Conservation (phyloP, 2,113 vertebrate species). For the Hippocampus abdominalis region DNA sequence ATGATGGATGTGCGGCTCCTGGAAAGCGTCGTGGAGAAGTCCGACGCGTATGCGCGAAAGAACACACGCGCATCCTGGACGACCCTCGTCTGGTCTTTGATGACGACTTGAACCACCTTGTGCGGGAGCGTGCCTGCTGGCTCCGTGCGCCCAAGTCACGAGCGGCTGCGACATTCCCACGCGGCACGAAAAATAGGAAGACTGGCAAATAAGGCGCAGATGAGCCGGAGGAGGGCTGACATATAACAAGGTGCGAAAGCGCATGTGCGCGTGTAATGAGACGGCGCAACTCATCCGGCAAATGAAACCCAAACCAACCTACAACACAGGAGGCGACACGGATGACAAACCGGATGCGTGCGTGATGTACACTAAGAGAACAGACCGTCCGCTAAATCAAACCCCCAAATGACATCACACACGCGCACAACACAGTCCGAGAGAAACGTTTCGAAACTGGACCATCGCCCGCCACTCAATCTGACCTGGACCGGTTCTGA, state of each 20-base stretch:
- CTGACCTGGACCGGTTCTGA: neutral
- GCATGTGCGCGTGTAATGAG: conserved; percentile 24
- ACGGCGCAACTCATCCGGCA: conserved; percentile 46
- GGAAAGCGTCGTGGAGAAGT: conserved; percentile 12
- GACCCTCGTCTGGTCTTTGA: conserved; percentile 45
- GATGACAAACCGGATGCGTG: conserved; percentile 32
- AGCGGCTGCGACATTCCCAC: neutral
- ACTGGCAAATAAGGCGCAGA: conserved; percentile 52
- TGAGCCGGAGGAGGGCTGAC: conserved; percentile 63
- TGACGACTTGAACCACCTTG: conserved; percentile 55
- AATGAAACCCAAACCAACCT: conserved; percentile 57
- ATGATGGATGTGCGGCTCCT: conserved; percentile 21
- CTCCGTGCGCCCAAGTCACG: neutral
- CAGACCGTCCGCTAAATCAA: conserved; percentile 58
- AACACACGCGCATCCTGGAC: conserved; percentile 11
- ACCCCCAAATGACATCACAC: conserved; percentile 49
- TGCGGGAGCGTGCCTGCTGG: neutral
- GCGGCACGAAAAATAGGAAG: conserved; percentile 19
- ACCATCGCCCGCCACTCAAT: conserved; percentile 17
- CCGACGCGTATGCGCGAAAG: conserved; percentile 32
- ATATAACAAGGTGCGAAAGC: conserved; percentile 50
- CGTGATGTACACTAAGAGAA: conserved; percentile 20
- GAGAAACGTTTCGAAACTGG: conserved; percentile 42
- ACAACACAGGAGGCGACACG: conserved; percentile 56
- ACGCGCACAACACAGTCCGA: conserved; percentile 43